A percentile compares a stretch with the other conserved stretches of the same genome.
phyloP scores from a whole-genome alignment of 1,140 invertebrate genomes.

The Cotesia chilonis region DNA sequence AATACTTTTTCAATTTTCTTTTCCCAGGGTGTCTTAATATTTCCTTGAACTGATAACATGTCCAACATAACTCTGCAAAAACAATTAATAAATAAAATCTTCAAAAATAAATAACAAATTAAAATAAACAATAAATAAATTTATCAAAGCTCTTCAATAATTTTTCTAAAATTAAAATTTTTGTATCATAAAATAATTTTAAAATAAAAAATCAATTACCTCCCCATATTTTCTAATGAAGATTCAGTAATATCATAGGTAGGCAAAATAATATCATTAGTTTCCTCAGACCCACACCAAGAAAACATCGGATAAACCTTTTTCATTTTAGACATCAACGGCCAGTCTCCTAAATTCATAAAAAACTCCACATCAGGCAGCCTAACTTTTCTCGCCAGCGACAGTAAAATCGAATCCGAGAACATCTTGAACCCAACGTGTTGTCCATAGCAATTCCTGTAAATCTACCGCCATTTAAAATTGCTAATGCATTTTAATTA shows the following conservation, averaged over 20 bases:
- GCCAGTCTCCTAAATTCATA: slow-evolving; percentile 96
- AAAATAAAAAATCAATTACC: slow-evolving; percentile 65
- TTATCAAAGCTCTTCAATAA: slow-evolving; percentile 3
- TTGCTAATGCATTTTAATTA: slow-evolving; percentile 10
- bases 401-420: slow-evolving; percentile 87
- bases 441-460: slow-evolving; percentile 90
- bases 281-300: slow-evolving; percentile 91
- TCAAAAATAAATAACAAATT: background rate
- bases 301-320: slow-evolving; percentile 87
- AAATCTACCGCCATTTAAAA: slow-evolving; percentile 67
- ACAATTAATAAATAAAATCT: slow-evolving; percentile 12
- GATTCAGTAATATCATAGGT: slow-evolving; percentile 96
- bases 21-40: slow-evolving; percentile 76
- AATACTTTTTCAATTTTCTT: slow-evolving; percentile 81
- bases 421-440: slow-evolving; percentile 98
- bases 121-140: background rate
- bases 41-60: slow-evolving; percentile 88
- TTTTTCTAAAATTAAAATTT: background rate
- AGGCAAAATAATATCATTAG: slow-evolving; percentile 90
- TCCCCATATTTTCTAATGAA: slow-evolving; percentile 88
- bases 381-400: slow-evolving; percentile 81
- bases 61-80: slow-evolving; percentile 82
- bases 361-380: slow-evolving; percentile 92
- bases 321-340: slow-evolving; percentile 73
- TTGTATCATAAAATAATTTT: slow-evolving; percentile 20